Base-by-base conservation (phyloP, 2,113 vertebrate genomes). In the Morone chrysops region DNA sequence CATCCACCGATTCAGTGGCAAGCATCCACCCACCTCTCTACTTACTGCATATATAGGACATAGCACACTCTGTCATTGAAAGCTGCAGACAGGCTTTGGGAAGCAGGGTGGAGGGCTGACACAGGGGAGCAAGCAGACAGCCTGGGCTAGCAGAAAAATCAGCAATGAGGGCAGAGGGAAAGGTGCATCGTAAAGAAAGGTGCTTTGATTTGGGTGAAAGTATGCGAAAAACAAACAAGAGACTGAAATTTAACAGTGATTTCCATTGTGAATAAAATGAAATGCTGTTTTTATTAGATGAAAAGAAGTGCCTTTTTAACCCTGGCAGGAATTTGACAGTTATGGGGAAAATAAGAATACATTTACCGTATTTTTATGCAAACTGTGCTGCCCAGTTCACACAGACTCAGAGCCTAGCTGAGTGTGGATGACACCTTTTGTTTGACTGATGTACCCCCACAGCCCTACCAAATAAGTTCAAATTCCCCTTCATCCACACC, bases 21-120 rank as follows among this genome's bases (percentile, higher is more conserved):
- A 87, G 86, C 83, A 86, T 88, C 93, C 91, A 84, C 93, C 92
- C 93, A 90, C 91, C 84, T 87, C 86, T 90, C 87, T 92, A 92
- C 90, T 92, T 90, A 92, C 83, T 83, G 87, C 86, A 84, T 83
- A 90, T 90, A 88, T 89, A 92, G 90, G 84, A 90, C 88, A 88
- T 82, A 57, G 80, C 63, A 9, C 79, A 70, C 67, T 56, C 80
- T 85, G 86, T 89, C 89, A 89, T 81, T 89, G 89, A 89, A 80
- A 84, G 80, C 87, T 77, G 81, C 68, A 89, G 90, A 80, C 84
- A 77, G 82, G 85, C 75, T 80, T 81, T 83, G 61, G 72, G 80
- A 75, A 78, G 81, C 65, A 45, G 69, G 65, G 62, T 57, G 80
- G 77, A 80, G 75, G 65, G 77, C 72, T 90, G 86, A 90, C 88